These are phyloP conservation scores for Zenarchopterus dispar DNA, from an alignment of 2,797 vertebrate species.

Conservation along the genomic window DNA sequence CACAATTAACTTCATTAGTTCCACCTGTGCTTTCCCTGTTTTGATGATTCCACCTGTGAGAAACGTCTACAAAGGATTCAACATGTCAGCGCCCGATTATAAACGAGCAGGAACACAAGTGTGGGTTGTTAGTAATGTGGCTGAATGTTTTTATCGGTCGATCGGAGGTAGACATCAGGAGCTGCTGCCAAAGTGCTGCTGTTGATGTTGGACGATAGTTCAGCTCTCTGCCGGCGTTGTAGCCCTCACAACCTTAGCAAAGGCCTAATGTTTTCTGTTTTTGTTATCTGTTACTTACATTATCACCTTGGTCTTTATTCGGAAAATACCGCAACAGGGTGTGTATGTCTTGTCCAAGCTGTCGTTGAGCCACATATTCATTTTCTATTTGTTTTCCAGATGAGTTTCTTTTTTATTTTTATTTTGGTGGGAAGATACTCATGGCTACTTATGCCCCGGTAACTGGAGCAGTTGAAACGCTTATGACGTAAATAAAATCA, in stretches of 20 bases:
- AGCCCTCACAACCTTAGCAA: constrained; percentile 33
- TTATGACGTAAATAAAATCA: too few species aligned
- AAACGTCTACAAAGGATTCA: too few species aligned
- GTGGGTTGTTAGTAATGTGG: not conserved
- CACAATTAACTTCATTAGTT: constrained; percentile 26
- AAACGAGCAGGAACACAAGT: not conserved
- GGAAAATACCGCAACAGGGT: constrained; percentile 30
- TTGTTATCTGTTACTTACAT: constrained; percentile 64
- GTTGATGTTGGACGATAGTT: constrained; percentile 59
- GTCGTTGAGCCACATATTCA: too few species aligned
- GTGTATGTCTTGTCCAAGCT: too few species aligned
- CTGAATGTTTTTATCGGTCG: constrained; percentile 13
- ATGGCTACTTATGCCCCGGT: too few species aligned
- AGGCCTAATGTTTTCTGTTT: constrained; percentile 52
- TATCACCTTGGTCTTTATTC: constrained; percentile 55
- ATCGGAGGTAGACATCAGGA: constrained; percentile 7
- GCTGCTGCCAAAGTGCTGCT: constrained; percentile 43
- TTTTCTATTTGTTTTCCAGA: too few species aligned
- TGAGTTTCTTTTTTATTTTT: constrained; percentile 14
- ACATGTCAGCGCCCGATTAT: not conserved
- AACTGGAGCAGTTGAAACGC: too few species aligned
- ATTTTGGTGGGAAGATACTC: constrained; percentile 38
- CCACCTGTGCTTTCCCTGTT: constrained; percentile 21
- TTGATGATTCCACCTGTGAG: not conserved
- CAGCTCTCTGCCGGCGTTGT: constrained; percentile 24